Evolutionary conservation across 1,140 invertebrate genomes (phyloP).

Genomic region (Drosophila kohkoa): DNA sequence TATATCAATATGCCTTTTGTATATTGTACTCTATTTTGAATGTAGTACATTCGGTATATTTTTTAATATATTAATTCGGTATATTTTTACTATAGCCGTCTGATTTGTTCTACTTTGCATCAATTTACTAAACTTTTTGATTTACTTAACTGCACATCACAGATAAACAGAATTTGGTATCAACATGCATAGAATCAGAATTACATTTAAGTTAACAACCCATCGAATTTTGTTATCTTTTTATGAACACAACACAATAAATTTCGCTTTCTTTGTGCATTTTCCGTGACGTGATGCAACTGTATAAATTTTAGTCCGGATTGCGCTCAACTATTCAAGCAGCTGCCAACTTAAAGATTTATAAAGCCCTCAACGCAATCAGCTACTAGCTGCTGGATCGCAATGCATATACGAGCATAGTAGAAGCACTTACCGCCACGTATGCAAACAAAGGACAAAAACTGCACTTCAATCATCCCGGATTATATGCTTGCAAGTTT

Average conservation of each 20-base stretch:
- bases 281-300: background rate
- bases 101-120: no score
- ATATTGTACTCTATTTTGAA: no score
- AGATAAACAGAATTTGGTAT: no score
- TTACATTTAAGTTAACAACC: no score
- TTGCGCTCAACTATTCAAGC: background rate
- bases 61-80: background rate
- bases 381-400: background rate
- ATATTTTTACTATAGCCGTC: no score
- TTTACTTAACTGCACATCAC: no score
- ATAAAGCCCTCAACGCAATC: constrained; percentile 9
- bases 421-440: constrained; percentile 1
- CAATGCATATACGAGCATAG: background rate
- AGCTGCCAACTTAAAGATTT: constrained; percentile 15
- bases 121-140: no score
- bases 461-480: constrained; percentile 41
- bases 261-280: background rate
- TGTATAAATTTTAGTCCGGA: background rate
- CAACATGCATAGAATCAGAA: no score
- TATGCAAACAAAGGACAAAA: constrained; percentile 15
- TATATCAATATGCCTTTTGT: no score
- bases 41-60: no score
- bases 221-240: background rate
- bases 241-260: background rate
- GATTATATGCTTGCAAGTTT: constrained; percentile 24